phyloP scores from a whole-genome alignment of 2,888 invertebrate genomes.

The Criorhina ranunculi region DNA sequence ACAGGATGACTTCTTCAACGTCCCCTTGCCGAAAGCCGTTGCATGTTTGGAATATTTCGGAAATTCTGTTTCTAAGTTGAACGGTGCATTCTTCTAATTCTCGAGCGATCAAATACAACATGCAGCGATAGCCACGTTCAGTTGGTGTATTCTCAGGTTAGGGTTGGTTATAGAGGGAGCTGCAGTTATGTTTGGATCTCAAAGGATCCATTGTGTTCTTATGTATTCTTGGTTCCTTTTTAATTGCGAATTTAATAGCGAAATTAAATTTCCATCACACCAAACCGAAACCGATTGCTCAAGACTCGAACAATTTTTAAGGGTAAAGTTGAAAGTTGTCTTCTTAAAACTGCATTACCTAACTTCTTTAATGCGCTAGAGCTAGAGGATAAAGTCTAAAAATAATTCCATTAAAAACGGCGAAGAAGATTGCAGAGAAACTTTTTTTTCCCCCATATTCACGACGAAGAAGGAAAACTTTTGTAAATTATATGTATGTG shows the following conservation, averaged over 20 bases:
- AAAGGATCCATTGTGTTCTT: too few species aligned
- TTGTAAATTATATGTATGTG: slow-evolving; percentile 1
- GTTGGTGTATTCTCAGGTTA: too few species aligned
- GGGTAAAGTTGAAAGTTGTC: slow-evolving; percentile 59
- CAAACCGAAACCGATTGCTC: slow-evolving; percentile 1
- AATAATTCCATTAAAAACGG: slow-evolving; percentile 50
- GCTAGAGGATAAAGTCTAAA: slow-evolving; percentile 21
- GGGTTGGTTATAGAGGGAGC: too few species aligned
- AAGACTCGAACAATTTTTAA: slow-evolving; percentile 25
- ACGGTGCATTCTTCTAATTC: too few species aligned
- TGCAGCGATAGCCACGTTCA: too few species aligned
- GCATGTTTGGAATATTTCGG: too few species aligned
- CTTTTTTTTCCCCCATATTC: slow-evolving; percentile 14
- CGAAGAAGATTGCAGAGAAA: slow-evolving; percentile 34
- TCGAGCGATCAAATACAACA: too few species aligned
- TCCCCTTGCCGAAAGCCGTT: too few species aligned
- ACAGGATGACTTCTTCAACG: too few species aligned
- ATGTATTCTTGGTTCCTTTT: too few species aligned
- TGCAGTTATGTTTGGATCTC: too few species aligned
- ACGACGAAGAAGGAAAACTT: neutral
- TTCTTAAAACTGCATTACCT: slow-evolving; percentile 50
- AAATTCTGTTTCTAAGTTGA: too few species aligned
- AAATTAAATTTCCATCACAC: slow-evolving; percentile 20
- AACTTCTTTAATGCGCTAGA: slow-evolving; percentile 11
- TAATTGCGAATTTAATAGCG: neutral